Percentiles rank a stretch among this genome's conserved stretches.
These are phyloP conservation scores for Pseudorectes ferrugineus DNA, from an alignment of 2,113 vertebrate genomes.

Conservation along the genomic window DNA sequence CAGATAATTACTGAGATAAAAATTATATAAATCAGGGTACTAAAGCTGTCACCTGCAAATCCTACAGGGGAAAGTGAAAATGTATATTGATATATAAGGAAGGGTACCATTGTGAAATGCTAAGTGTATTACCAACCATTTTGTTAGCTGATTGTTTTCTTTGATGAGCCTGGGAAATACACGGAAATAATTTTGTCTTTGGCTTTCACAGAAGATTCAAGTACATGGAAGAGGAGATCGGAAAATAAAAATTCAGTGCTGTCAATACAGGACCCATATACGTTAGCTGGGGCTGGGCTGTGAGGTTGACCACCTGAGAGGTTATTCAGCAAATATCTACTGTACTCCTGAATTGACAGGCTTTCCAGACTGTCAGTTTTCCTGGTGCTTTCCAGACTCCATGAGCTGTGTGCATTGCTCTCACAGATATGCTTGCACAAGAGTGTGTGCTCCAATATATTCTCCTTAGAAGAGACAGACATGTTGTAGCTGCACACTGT, in stretches of 20 bases:
- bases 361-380: too few relatives aligned
- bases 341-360: background rate
- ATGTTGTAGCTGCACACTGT: background rate
- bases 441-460: background rate
- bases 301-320: background rate
- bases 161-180: background rate
- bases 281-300: rapidly evolving
- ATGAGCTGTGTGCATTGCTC: background rate
- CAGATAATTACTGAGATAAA: background rate
- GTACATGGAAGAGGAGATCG: background rate
- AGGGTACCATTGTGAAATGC: background rate
- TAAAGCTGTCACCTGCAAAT: background rate
- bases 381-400: background rate
- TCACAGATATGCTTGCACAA: background rate
- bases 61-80: background rate
- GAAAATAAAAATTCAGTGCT: background rate
- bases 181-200: background rate
- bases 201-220: background rate
- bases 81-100: background rate
- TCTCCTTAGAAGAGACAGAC: background rate
- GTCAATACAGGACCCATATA: background rate
- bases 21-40: background rate
- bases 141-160: background rate
- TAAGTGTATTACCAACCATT: background rate
- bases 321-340: background rate